These are phyloP conservation scores for Nanorana parkeri DNA, from an alignment of 2,113 vertebrate species.

Conservation along the genomic window DNA sequence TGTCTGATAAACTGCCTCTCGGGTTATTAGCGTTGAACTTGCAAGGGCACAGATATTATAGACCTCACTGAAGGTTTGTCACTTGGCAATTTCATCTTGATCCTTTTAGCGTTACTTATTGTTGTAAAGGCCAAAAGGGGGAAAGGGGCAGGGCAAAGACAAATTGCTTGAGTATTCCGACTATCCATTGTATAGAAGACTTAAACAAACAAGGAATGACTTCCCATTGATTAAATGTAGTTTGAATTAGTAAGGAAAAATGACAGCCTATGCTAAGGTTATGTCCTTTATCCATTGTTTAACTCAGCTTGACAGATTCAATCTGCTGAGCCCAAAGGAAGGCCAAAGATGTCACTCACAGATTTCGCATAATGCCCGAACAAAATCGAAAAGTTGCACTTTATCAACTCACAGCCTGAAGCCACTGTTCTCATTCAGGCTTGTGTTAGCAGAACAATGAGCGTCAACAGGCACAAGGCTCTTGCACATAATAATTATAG, in stretches of 20 bases:
- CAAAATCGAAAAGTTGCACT: slow-evolving; percentile 85
- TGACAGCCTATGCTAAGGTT: slow-evolving; percentile 79
- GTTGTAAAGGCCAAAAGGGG: slow-evolving; percentile 63
- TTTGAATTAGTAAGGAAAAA: slow-evolving; percentile 84
- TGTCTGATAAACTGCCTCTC: slow-evolving; percentile 1
- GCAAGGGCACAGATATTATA: slow-evolving; percentile 21
- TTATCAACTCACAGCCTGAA: slow-evolving; percentile 84
- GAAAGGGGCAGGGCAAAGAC: slow-evolving; percentile 68
- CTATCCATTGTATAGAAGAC: slow-evolving; percentile 72
- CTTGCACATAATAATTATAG: slow-evolving; percentile 79
- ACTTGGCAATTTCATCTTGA: slow-evolving; percentile 57
- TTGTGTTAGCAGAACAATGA: slow-evolving; percentile 80
- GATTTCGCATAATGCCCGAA: slow-evolving; percentile 72
- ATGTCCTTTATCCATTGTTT: slow-evolving; percentile 82
- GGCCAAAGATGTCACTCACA: slow-evolving; percentile 79
- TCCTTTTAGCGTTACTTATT: slow-evolving; percentile 44
- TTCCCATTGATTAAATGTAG: slow-evolving; percentile 89
- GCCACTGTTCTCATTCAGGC: slow-evolving; percentile 78
- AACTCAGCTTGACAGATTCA: slow-evolving; percentile 87
- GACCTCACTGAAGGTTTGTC: slow-evolving; percentile 2
- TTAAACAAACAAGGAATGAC: slow-evolving; percentile 89
- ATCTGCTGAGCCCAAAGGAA: slow-evolving; percentile 81
- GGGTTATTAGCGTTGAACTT: background rate
- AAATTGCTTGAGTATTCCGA: slow-evolving; percentile 68
- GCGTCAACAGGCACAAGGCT: slow-evolving; percentile 73